Evolutionary conservation across 2,888 invertebrate genomes (phyloP), one percentile per base, ranked within the genome.

Genomic region (Rhamnusium bicolor): DNA sequence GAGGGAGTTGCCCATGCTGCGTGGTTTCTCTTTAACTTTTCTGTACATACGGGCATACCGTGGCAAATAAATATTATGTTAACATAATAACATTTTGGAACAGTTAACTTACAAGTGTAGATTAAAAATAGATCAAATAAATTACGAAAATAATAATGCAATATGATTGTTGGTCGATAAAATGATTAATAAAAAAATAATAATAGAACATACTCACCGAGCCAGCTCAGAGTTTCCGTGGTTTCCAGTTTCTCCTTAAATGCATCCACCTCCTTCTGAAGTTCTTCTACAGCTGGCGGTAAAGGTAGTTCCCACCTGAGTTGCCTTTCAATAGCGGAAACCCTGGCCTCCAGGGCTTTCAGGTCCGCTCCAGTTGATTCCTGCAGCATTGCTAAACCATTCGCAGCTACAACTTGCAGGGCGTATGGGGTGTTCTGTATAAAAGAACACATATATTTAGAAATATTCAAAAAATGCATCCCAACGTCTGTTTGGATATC

Each of bases 191-290:
- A n/a, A 40, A 12, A 40, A 12, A 40, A 40, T 40, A 40, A 40
- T 1, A 40, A 40, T 2, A 21, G 6, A 47, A 46, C 51, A 7
- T 49, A 83, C 89, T 89, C 85, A 92, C 92, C 91, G 77, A 92
- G 88, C 92, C 92, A 92, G 86, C 91, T 91, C 80, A 92, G 89
- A 83, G 90, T 90, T 83, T 92, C 91, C 69, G 91, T 90, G 21
- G 91, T 91, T 84, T 92, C 92, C 79, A 92, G 87, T 83, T 91
- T 91, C 81, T 90, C 89, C 81, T 90, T 88, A 83, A 92, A 91
- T 51, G 88, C 89, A 79, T 91, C 90, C 75, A 92, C 91, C 83
- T 92, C 91, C 67, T 87, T 87, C 83, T 91, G 90, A 75, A 92
- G 89, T 76, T 91, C 91, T 58, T 89, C 88, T 27, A 92, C 89